Base-by-base conservation (phyloP, 1,140 invertebrate species). In the Lysiphlebus fabarum region DNA sequence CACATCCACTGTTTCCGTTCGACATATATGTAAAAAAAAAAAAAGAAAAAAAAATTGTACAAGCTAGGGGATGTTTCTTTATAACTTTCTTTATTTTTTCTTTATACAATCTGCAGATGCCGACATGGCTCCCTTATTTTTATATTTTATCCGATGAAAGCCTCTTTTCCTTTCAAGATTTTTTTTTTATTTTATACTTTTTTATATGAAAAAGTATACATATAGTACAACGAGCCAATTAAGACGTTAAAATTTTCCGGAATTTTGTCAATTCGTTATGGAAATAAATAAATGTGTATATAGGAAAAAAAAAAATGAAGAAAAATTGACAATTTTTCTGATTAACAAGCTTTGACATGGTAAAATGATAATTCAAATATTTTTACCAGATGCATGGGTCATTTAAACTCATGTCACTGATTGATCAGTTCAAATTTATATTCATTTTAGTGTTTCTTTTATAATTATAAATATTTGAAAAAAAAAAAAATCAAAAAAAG, bases 1-100 rank as follows among this genome's bases (percentile, higher is more conserved):
- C 65, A n/a, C n/a, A 65, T 67, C 62, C 59, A 64, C 60, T 58
- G 61, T 66, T 69, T 26, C 17, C 17, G 51, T 61, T 64, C 62
- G 64, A 65, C 59, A 61, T 58, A 12, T 33, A 4, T 14, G 47
- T 9, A 48, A 26, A 11, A 17, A 54, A 11, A 53, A 54, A 54
- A 26, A 17, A 10, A 38, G 7, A 11, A 9, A 6, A 54, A 54
- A 53, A 40, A 41, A 6, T 14, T 37, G 9, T 7, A 33, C 17
- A 10, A 33, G n/a, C n/a, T n/a, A n/a, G 33, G 26, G 14, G 11
- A 33, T 11, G 33, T n/a, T 47, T 47, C 7, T 14, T 12, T 37
- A 37, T 45, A 7, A 7, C 7, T 45, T n/a, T 14, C 43, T 14
- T 45, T 12, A 11, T 45, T n/a, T 11, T n/a, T 45, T 14, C 43